Conservation (phyloP, 2,888 invertebrate genomes). For the Sussaba pulchella region DNA sequence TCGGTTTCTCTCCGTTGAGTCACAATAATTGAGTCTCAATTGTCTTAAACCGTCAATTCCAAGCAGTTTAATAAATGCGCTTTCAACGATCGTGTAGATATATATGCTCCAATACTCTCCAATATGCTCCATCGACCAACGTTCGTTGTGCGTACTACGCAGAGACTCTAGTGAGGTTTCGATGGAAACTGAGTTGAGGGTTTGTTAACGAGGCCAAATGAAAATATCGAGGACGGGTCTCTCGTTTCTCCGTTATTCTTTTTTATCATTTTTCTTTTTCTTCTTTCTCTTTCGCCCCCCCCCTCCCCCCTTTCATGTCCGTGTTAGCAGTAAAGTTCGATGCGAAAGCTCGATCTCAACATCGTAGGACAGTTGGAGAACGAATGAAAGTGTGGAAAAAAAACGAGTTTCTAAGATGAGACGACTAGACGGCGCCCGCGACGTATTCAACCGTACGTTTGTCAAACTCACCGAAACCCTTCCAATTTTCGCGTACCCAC, state of each 20-base stretch:
- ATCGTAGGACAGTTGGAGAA: not conserved
- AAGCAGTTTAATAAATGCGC: too few species aligned
- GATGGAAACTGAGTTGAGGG: not conserved
- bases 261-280: conserved; percentile 6
- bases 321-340: conserved; percentile 40
- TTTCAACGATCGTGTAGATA: too few species aligned
- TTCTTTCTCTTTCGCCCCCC: conserved; percentile 3
- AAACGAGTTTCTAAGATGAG: conserved; percentile 14
- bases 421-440: conserved; percentile 51
- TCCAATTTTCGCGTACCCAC: conserved; percentile 1
- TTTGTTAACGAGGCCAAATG: conserved; percentile 41
- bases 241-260: not conserved
- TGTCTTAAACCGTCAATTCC: too few species aligned
- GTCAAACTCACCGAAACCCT: conserved; percentile 35
- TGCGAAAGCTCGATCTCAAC: conserved; percentile 37
- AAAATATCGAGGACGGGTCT: conserved; percentile 22
- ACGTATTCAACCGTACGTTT: conserved; percentile 35
- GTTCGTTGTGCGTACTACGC: too few species aligned
- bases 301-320: too few species aligned
- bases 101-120: too few species aligned
- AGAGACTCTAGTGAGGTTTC: not conserved
- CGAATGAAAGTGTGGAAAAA: conserved; percentile 36
- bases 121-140: too few species aligned
- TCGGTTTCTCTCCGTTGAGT: too few species aligned
- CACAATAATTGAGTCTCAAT: too few species aligned